A percentile compares a stretch with the other conserved stretches of the same genome.
Evolutionary conservation across 2,113 vertebrate genomes (phyloP).

Genomic region (Paradoxurus hermaphroditus): DNA sequence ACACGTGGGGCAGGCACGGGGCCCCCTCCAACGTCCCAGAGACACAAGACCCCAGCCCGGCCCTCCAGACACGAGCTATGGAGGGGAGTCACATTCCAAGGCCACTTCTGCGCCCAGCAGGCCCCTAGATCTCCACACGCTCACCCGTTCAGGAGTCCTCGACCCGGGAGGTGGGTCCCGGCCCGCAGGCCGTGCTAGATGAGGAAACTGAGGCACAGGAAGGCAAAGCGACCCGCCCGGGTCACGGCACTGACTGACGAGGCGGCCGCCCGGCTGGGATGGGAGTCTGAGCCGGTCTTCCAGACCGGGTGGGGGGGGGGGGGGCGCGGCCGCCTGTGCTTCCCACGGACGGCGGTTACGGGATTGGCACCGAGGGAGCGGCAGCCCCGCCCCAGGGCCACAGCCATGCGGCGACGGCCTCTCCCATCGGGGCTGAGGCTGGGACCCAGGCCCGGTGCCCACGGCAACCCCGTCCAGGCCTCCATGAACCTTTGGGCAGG

Average conservation of each 20-base stretch:
- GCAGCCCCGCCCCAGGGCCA: background rate
- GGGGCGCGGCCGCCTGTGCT: accelerated
- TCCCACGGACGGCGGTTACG: accelerated
- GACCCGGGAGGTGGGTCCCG: background rate
- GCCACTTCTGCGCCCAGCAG: background rate
- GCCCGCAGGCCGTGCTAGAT: background rate
- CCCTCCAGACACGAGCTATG: accelerated
- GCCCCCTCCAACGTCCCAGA: background rate
- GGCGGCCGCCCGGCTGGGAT: accelerated
- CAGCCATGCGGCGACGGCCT: background rate
- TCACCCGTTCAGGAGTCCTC: accelerated
- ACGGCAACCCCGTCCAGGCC: constrained; percentile 87
- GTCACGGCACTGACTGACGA: background rate
- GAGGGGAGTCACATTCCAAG: no score
- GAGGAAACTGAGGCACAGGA: background rate
- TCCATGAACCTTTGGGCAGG: constrained; percentile 84
- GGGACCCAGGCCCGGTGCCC: constrained; percentile 85
- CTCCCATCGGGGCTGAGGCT: constrained; percentile 79
- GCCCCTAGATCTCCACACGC: no score
- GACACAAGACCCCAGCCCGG: background rate
- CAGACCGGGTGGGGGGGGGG: no score
- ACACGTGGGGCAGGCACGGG: background rate
- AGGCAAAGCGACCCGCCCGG: background rate
- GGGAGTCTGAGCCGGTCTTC: accelerated
- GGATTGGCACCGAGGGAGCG: accelerated